Conservation (phyloP, 1,140 invertebrate genomes). For the Octopus bimaculoides region DNA sequence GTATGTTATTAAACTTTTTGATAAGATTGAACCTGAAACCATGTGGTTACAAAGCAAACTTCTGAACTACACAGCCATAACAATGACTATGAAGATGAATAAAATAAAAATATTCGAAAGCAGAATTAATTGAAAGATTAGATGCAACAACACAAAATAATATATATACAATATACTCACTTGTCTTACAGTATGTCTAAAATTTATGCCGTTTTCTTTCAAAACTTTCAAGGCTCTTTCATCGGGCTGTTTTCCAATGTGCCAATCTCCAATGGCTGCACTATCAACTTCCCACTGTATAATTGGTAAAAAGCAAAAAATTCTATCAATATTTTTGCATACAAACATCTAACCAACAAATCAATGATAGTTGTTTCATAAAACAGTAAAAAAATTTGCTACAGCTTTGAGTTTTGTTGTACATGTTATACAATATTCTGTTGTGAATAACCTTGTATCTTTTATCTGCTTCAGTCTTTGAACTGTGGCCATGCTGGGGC, state of each 20-base stretch:
- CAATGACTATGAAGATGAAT: neutral
- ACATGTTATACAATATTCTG: no score
- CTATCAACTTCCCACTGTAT: slow-evolving; percentile 80
- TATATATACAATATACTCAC: slow-evolving; percentile 53
- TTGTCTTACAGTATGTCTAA: slow-evolving; percentile 72
- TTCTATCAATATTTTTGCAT: no score
- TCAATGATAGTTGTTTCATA: no score
- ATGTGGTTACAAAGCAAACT: neutral
- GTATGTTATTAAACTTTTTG: no score
- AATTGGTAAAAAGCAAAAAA: no score
- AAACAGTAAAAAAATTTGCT: no score
- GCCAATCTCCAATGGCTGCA: slow-evolving; percentile 80
- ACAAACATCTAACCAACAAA: no score
- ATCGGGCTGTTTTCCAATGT: slow-evolving; percentile 80
- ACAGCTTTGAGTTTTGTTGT: no score
- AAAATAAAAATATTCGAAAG: neutral
- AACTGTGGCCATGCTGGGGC: no score
- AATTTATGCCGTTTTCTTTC: slow-evolving; percentile 71
- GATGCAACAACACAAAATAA: slow-evolving; percentile 24
- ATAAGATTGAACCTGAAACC: no score
- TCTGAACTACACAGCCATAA: neutral
- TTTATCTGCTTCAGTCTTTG: no score
- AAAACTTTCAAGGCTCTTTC: slow-evolving; percentile 68
- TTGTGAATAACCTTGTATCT: no score
- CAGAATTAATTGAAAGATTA: neutral